Base-by-base conservation (phyloP, 2,888 invertebrate genomes). In the Deilephila elpenor region DNA sequence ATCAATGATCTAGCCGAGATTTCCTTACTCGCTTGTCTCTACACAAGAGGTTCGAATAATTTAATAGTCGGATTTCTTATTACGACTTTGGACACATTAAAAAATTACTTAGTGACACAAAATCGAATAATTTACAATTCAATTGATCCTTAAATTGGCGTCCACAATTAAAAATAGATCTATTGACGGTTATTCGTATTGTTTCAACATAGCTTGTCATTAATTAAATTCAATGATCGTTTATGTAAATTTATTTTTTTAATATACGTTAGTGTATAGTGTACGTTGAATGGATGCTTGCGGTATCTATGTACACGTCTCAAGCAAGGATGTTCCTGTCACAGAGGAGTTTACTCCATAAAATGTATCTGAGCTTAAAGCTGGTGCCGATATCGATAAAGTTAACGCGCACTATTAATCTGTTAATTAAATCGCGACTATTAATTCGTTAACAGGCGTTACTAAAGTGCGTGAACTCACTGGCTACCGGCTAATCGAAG, bases 1-100 rank as follows among this genome's bases (percentile, higher is more conserved):
- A 94, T 92, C 94, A 93, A 89, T 89, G 94, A 90, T 93, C 94
- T 90, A 91, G 88, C 85, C 81, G 91, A 92, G 93, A 93, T 93
- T 93, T 93, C 89, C 90, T 89, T 88, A 88, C 87, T 88, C 86
- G 87, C 77, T 80, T 84, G 85, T 86, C 85, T 86, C 84, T 84
- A 71, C 8, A 19, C 62, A 62, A 56, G 73, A 70, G 73, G 70
- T 32, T 64, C 20, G 32, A 32, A 59, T 67, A 56, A 67, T 64
- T 53, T 8, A 56, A 59, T 37, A 56, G 59, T 29, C 56, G 67
- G 6, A 59, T 67, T 44, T 20, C 59, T 73, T 37, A 61, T 84
- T 81, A 80, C 80, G 82, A 29, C 61, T 70, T 53, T 44, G n/a
- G 7, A 32, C 53, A n/a, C 53, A 34, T 32, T 70, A n/a, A 2